Conservation (phyloP, 2,888 invertebrate genomes). For the Acrocyrtus sp. region DNA sequence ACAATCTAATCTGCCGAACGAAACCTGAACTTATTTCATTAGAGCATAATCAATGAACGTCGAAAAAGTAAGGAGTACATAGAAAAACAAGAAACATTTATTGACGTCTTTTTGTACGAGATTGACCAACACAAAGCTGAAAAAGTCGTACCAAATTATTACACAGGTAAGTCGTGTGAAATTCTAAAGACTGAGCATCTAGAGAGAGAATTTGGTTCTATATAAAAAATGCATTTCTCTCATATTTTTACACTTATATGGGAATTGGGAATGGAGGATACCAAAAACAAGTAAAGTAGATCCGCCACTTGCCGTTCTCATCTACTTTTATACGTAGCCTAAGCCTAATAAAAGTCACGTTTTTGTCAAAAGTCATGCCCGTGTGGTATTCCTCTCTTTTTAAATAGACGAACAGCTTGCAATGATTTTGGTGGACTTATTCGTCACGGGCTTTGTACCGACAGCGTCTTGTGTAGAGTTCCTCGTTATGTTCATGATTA, state of each 20-base stretch:
- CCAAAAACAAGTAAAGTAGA: too few species aligned
- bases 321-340: too few species aligned
- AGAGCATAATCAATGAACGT: slow-evolving; percentile 46
- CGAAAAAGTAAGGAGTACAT: slow-evolving; percentile 36
- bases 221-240: too few species aligned
- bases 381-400: too few species aligned
- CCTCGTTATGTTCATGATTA: slow-evolving; percentile 56
- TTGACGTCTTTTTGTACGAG: slow-evolving; percentile 54
- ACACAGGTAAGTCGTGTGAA: slow-evolving; percentile 51
- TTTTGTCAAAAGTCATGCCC: too few species aligned
- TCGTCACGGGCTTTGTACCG: slow-evolving; percentile 57
- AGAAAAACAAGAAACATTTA: slow-evolving; percentile 52
- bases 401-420: slow-evolving; percentile 55
- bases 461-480: slow-evolving; percentile 51
- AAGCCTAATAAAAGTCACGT: too few species aligned
- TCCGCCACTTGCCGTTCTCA: too few species aligned
- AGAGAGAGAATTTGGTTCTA: too few species aligned
- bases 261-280: neutral
- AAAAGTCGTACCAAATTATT: slow-evolving; percentile 40
- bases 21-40: too few species aligned
- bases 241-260: too few species aligned
- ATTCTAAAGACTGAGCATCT: too few species aligned
- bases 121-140: slow-evolving; percentile 47
- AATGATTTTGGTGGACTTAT: slow-evolving; percentile 55
- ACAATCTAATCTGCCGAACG: too few species aligned